A percentile compares a stretch with the other conserved stretches of the same genome.
Evolutionary conservation across 64 coral and sea anemone species (phyloP).

Genomic region (Catalaphyllia jardinei): DNA sequence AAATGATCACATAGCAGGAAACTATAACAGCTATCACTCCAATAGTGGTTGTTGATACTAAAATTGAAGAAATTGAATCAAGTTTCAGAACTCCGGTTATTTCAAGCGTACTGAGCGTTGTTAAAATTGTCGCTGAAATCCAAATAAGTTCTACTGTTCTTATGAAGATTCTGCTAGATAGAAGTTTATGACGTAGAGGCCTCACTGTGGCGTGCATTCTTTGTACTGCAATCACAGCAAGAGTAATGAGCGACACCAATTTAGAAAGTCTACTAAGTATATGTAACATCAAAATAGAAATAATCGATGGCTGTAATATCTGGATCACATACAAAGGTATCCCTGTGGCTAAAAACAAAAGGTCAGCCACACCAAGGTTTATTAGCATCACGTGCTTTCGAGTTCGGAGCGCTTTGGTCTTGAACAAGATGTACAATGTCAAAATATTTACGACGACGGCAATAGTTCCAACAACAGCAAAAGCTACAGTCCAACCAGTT

Average conservation of each 20-base stretch:
- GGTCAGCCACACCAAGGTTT: constrained; percentile 26
- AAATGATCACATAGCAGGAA: background rate
- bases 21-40: background rate
- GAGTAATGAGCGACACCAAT: background rate
- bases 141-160: background rate
- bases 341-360: background rate
- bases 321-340: background rate
- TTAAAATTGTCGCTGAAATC: background rate
- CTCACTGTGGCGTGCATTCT: background rate
- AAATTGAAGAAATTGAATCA: background rate
- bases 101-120: background rate
- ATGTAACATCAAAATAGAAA: background rate
- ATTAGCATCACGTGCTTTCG: constrained; percentile 15
- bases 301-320: background rate
- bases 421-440: background rate
- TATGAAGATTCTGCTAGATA: background rate
- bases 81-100: background rate
- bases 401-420: background rate
- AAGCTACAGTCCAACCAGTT: background rate
- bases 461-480: background rate
- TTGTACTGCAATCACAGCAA: background rate
- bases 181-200: background rate
- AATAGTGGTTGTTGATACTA: background rate
- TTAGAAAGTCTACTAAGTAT: background rate
- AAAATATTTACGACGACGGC: background rate